Evolutionary conservation across 2,113 vertebrate genomes (phyloP).

Genomic region (Callithrix jacchus): DNA sequence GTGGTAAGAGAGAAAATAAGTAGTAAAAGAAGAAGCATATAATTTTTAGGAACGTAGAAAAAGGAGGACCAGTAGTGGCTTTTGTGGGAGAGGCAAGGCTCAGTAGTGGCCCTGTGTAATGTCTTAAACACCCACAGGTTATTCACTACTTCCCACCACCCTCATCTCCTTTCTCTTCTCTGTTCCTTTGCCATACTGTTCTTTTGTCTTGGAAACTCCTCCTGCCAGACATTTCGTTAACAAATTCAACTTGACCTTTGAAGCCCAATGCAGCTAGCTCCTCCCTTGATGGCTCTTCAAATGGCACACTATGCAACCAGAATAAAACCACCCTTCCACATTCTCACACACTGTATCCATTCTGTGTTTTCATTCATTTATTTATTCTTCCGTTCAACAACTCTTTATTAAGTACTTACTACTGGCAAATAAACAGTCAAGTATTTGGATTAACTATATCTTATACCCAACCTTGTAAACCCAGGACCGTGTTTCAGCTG

Average conservation of each 20-base stretch:
- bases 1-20: not conserved
- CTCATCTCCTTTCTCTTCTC: not conserved
- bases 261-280: not conserved
- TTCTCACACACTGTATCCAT: not conserved
- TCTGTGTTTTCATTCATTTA: not conserved
- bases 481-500: not conserved
- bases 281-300: not conserved
- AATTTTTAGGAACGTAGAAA: not conserved
- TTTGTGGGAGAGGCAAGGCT: not conserved
- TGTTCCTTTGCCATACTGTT: not conserved
- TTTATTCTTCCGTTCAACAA: not conserved
- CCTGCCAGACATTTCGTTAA: not conserved
- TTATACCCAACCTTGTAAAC: not conserved
- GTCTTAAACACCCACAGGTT: too few relatives aligned
- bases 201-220: not conserved
- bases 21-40: not conserved
- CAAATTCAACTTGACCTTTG: not conserved
- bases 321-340: not conserved
- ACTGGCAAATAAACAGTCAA: not conserved
- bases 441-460: not conserved
- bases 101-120: not conserved
- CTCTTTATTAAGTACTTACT: not conserved
- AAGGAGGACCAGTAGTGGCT: not conserved
- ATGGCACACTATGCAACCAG: not conserved
- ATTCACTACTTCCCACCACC: rapidly evolving